Evolutionary conservation across 1,140 invertebrate genomes (phyloP).

Genomic region (Ooceraea biroi): DNA sequence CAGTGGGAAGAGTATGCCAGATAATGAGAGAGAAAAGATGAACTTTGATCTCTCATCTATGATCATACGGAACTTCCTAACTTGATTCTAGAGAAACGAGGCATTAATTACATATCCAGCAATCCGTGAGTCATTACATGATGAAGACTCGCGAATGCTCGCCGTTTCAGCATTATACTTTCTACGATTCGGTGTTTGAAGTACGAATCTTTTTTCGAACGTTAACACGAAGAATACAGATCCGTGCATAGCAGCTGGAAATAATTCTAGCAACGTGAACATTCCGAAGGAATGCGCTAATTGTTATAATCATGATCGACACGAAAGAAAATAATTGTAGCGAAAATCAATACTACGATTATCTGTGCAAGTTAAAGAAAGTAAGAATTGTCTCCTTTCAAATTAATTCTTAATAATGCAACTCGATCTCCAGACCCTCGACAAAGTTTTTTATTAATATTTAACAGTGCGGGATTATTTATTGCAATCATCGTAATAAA

Average conservation of each 20-base stretch:
- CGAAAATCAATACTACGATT: too few relatives aligned
- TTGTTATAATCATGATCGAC: too few relatives aligned
- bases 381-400: neutral
- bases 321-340: too few relatives aligned
- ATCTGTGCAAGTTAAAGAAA: too few relatives aligned
- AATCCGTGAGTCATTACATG: neutral
- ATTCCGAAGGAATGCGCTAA: neutral
- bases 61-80: neutral
- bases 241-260: neutral
- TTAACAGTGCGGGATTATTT: neutral
- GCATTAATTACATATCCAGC: neutral
- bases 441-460: neutral
- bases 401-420: neutral
- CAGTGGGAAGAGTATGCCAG: constrained; percentile 1
- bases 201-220: too few relatives aligned
- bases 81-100: neutral
- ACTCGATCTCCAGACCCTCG: neutral
- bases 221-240: neutral
- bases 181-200: neutral
- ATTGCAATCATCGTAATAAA: neutral
- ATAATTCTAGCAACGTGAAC: constrained; percentile 2
- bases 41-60: constrained; percentile 41
- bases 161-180: neutral
- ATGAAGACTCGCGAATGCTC: neutral
- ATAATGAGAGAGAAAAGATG: constrained; percentile 7